Conservation (phyloP, 1,140 invertebrate genomes). For the Arion vulgaris region DNA sequence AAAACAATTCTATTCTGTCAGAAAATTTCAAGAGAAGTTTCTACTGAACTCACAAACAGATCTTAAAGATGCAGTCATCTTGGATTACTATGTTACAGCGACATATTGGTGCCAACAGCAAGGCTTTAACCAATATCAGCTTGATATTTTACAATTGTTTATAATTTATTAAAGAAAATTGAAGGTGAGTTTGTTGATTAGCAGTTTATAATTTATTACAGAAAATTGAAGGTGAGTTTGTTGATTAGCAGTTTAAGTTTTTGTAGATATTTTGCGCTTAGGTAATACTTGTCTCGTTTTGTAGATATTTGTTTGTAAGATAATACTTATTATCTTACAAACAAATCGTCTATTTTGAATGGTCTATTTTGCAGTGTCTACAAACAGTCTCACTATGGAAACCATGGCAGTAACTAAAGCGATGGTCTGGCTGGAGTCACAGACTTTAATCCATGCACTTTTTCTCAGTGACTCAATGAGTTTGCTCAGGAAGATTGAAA, state of each 20-base stretch:
- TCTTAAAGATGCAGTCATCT: slow-evolving; percentile 59
- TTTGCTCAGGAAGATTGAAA: too few relatives aligned
- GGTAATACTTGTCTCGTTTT: too few relatives aligned
- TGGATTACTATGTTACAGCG: slow-evolving; percentile 67
- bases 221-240: slow-evolving; percentile 68
- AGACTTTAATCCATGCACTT: too few relatives aligned
- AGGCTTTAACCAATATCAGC: slow-evolving; percentile 56
- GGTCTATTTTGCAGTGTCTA: too few relatives aligned
- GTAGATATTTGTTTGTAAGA: too few relatives aligned
- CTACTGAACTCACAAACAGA: slow-evolving; percentile 42
- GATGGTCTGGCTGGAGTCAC: too few relatives aligned
- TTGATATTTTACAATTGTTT: slow-evolving; percentile 65
- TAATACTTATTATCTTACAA: too few relatives aligned
- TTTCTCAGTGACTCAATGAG: too few relatives aligned
- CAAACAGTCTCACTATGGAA: too few relatives aligned
- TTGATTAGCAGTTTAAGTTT: background rate
- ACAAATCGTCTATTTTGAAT: too few relatives aligned
- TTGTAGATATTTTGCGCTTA: too few relatives aligned
- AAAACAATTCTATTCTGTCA: background rate
- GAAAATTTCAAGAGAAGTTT: slow-evolving; percentile 16
- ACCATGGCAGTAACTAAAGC: too few relatives aligned
- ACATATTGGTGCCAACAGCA: slow-evolving; percentile 68
- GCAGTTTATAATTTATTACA: slow-evolving; percentile 49
- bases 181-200: slow-evolving; percentile 60
- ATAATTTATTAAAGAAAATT: slow-evolving; percentile 66